These are phyloP conservation scores for Bradypodion ventrale DNA, from an alignment of 2,797 vertebrate species.

Conservation along the genomic window DNA sequence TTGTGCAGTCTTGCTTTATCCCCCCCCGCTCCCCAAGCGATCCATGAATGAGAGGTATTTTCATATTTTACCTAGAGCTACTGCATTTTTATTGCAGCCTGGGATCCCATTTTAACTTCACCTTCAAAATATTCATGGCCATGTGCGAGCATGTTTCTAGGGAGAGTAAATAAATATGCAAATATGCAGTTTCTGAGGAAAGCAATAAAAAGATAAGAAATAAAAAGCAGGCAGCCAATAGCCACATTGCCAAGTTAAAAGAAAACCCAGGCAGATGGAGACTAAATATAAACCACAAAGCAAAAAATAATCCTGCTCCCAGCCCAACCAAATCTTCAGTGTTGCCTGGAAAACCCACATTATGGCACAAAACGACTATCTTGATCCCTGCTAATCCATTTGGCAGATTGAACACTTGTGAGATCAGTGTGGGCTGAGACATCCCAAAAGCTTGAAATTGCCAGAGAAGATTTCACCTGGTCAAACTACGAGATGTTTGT, in stretches of 20 bases:
- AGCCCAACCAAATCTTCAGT: not conserved
- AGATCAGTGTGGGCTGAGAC: not conserved
- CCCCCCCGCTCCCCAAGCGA: not conserved
- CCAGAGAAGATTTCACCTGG: not conserved
- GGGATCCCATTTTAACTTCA: conserved; percentile 15
- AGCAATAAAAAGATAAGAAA: conserved; percentile 15
- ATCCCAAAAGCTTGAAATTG: not conserved
- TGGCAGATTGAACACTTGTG: not conserved
- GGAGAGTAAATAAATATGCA: conserved; percentile 27
- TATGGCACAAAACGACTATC: not conserved
- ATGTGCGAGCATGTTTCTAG: not conserved
- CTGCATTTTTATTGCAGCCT: not conserved
- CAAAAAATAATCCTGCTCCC: not conserved
- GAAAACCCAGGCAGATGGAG: not conserved
- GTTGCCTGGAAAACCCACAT: not conserved
- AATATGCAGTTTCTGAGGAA: conserved; percentile 10
- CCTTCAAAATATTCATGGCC: conserved; percentile 9
- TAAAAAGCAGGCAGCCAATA: conserved; percentile 3
- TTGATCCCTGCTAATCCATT: conserved; percentile 8
- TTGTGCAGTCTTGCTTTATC: not conserved
- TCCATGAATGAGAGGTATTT: not conserved
- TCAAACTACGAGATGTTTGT: not conserved
- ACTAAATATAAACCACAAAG: conserved; percentile 2
- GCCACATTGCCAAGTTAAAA: conserved; percentile 5
- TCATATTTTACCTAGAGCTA: not conserved